These are phyloP conservation scores for Xyrichtys novacula DNA, from an alignment of 2,797 vertebrate genomes.

Conservation along the genomic window DNA sequence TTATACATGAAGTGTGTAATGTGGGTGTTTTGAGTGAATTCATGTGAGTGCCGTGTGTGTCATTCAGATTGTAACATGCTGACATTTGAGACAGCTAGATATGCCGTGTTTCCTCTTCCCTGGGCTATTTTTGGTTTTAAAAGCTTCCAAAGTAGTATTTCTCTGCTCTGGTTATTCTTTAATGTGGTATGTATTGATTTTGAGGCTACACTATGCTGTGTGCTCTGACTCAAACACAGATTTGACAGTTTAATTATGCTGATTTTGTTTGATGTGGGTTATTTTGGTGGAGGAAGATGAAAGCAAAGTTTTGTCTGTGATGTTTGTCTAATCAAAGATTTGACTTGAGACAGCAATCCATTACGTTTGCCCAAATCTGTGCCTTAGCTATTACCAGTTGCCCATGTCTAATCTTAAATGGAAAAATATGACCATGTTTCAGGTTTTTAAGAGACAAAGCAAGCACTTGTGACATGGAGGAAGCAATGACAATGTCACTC, in stretches of 20 bases:
- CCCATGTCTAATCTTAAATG: background rate
- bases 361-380: conserved; percentile 2
- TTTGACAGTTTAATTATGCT: conserved; percentile 18
- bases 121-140: background rate
- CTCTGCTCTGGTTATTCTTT: background rate
- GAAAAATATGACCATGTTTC: background rate
- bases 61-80: background rate
- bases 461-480: background rate
- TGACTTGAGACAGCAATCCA: conserved; percentile 22
- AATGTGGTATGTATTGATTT: background rate
- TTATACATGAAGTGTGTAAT: background rate
- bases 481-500: too few relatives aligned
- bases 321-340: conserved; percentile 28
- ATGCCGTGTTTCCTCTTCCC: background rate
- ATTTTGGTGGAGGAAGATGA: conserved; percentile 21
- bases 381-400: conserved; percentile 2
- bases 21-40: background rate
- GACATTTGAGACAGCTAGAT: background rate
- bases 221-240: conserved; percentile 18
- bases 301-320: conserved; percentile 17
- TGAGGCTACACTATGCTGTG: background rate
- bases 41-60: background rate
- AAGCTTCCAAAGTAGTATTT: background rate
- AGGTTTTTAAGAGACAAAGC: background rate
- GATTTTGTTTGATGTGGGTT: conserved; percentile 15